Percentiles rank a stretch among this genome's conserved stretches.
Evolutionary conservation across 2,888 invertebrate species (phyloP).

Genomic region (Harpalus rufipes): DNA sequence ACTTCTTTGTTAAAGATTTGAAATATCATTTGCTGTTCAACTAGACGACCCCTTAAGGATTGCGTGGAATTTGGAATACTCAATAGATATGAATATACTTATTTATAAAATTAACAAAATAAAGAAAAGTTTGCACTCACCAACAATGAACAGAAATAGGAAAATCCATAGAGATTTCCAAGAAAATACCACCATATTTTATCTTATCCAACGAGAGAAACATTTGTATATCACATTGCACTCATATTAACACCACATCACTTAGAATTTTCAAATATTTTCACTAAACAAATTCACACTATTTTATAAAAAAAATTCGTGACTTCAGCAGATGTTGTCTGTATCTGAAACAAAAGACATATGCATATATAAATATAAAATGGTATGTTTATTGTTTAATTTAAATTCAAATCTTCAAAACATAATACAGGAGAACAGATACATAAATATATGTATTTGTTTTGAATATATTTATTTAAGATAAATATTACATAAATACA

Average conservation of each 20-base stretch:
- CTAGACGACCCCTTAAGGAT: no score
- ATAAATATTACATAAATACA: no score
- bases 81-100: no score
- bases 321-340: not conserved
- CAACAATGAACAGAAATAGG: slow-evolving; percentile 23
- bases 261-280: not conserved
- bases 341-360: not conserved
- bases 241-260: not conserved
- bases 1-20: no score
- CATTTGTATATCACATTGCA: slow-evolving; percentile 1
- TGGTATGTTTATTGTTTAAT: no score
- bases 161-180: slow-evolving; percentile 58
- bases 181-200: slow-evolving; percentile 45
- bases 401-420: no score
- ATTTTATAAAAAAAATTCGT: not conserved
- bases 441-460: no score
- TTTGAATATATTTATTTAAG: no score
- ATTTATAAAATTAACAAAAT: no score
- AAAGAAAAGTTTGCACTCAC: slow-evolving; percentile 26
- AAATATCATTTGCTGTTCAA: no score
- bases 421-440: no score
- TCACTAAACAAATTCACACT: not conserved
- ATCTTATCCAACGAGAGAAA: slow-evolving; percentile 8
- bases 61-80: no score
- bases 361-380: not conserved